Conservation (phyloP, 2,113 vertebrate species). For the Heloderma charlesbogerti region DNA sequence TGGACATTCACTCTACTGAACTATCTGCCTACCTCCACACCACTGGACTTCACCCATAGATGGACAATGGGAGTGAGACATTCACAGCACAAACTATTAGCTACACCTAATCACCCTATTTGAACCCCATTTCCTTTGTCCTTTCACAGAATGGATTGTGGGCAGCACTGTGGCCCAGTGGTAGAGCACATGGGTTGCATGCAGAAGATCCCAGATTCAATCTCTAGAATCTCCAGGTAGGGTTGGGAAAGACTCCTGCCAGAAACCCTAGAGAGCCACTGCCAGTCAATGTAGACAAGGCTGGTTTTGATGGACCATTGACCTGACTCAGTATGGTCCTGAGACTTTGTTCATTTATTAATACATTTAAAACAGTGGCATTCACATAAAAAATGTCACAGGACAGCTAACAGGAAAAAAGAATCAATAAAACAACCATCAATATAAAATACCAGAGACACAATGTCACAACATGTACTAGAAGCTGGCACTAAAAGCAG, state of each 20-base stretch:
- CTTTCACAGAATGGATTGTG: neutral
- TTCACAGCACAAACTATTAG: constrained; percentile 6
- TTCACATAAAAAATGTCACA: neutral
- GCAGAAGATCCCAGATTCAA: no score
- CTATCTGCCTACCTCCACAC: neutral
- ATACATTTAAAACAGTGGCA: neutral
- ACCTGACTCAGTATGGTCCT: no score
- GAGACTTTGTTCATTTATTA: neutral
- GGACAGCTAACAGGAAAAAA: no score
- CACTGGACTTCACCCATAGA: neutral
- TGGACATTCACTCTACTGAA: neutral
- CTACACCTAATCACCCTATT: constrained; percentile 24
- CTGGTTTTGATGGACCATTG: no score
- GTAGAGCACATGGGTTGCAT: no score
- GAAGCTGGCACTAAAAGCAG: neutral
- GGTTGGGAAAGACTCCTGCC: no score
- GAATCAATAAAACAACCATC: neutral
- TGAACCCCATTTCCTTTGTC: neutral
- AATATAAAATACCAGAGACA: neutral
- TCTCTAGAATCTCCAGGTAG: no score
- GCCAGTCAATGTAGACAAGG: no score
- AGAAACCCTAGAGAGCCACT: no score
- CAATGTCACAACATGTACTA: neutral
- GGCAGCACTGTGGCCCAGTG: no score
- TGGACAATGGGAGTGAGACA: neutral